These are phyloP conservation scores for Hyperoplus lanceolatus DNA, from an alignment of 2,797 vertebrate genomes.

Conservation along the genomic window DNA sequence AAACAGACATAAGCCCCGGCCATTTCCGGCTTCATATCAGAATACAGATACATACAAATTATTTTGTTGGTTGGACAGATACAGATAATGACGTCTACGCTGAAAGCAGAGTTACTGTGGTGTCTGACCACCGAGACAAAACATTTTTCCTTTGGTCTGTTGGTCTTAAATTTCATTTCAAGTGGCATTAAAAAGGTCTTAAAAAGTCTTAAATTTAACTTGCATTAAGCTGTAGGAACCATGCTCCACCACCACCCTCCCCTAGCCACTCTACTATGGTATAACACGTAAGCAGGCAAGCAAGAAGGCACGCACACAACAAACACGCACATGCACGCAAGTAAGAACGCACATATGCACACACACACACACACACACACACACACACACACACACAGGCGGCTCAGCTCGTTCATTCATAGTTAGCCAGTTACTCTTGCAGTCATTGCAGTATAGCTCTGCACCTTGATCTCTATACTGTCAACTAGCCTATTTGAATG, in stretches of 20 bases:
- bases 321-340: conserved; percentile 5
- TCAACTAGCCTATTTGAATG: background rate
- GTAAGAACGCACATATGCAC: background rate
- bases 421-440: background rate
- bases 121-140: too few relatives aligned
- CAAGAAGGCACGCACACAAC: background rate
- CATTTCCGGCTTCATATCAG: too few relatives aligned
- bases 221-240: too few relatives aligned
- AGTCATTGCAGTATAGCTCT: background rate
- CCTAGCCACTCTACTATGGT: conserved; percentile 27
- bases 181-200: too few relatives aligned
- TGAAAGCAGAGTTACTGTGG: too few relatives aligned
- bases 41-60: too few relatives aligned
- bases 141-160: too few relatives aligned
- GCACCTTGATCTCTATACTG: background rate
- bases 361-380: conserved; percentile 14
- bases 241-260: conserved; percentile 27
- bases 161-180: too few relatives aligned
- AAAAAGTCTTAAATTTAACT: too few relatives aligned
- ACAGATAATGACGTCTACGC: too few relatives aligned
- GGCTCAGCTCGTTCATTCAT: conserved; percentile 25
- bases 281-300: conserved; percentile 1
- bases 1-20: too few relatives aligned
- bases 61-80: too few relatives aligned
- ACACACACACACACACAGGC: background rate